Evolutionary conservation across 2,888 invertebrate genomes (phyloP).

Genomic region (Synanthedon andrenaeformis): DNA sequence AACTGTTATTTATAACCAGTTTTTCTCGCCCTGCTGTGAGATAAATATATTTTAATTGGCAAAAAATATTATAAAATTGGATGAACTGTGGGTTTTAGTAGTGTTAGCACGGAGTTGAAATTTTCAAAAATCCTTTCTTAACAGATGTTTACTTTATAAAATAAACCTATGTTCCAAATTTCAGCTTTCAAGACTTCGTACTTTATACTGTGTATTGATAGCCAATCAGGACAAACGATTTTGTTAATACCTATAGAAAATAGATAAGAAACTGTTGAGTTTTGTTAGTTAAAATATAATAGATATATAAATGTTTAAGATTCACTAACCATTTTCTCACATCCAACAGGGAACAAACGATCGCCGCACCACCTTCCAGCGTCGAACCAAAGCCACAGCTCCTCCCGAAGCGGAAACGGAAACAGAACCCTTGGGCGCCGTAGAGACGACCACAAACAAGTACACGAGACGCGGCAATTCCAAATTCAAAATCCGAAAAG

Average conservation of each 20-base stretch:
- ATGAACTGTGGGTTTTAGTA: too few species aligned
- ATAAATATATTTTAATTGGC: too few species aligned
- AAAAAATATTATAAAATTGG: too few species aligned
- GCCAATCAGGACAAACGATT: too few species aligned
- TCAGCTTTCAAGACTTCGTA: too few species aligned
- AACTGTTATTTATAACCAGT: too few species aligned
- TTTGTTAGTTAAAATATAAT: neutral
- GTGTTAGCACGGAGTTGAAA: too few species aligned
- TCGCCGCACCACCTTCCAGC: conserved; percentile 38
- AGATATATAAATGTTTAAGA: neutral
- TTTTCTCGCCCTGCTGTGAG: conserved; percentile 2
- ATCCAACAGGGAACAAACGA: conserved; percentile 39
- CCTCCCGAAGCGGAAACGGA: conserved; percentile 33
- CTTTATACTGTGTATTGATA: too few species aligned
- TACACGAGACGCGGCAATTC: conserved; percentile 30
- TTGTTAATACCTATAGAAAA: too few species aligned
- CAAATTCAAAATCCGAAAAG: conserved; percentile 31
- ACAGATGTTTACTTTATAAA: too few species aligned
- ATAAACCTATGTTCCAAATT: too few species aligned
- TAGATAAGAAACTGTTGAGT: conserved; percentile 6
- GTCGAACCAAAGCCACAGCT: conserved; percentile 53
- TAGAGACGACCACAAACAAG: conserved; percentile 36
- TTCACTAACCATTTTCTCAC: conserved; percentile 11
- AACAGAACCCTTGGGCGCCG: conserved; percentile 23
- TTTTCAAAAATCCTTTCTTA: too few species aligned